Conservation (phyloP, 2,888 invertebrate genomes). For the Hirtodrosophila duncani region DNA sequence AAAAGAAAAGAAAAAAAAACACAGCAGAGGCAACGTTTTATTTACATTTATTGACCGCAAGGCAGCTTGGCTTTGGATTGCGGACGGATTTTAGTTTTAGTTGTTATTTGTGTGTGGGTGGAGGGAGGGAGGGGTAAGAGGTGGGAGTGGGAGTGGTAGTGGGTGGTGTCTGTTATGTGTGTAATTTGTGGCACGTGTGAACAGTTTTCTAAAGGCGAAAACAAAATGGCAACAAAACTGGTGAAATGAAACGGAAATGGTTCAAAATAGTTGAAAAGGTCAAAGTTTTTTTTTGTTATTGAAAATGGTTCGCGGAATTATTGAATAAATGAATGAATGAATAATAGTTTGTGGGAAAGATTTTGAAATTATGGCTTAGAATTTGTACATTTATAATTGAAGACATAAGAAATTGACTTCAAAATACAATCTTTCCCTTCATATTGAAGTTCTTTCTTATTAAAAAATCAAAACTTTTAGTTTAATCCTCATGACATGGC, state of each 20-base stretch:
- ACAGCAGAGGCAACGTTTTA: conserved; percentile 52
- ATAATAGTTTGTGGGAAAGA: no score
- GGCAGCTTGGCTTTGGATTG: conserved; percentile 3
- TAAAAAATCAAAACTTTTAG: no score
- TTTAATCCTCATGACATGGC: no score
- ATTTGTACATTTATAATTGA: no score
- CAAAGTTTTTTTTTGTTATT: no score
- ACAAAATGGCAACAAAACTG: conserved; percentile 43
- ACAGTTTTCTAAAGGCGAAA: conserved; percentile 31
- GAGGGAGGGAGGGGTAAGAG: neutral
- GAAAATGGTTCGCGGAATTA: no score
- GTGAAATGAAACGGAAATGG: conserved; percentile 43
- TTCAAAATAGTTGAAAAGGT: conserved; percentile 42
- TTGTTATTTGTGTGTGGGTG: conserved; percentile 1
- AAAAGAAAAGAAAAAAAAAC: no score
- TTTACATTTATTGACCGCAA: conserved; percentile 64
- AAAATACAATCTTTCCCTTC: no score
- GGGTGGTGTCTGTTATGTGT: conserved; percentile 26
- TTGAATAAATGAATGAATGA: no score
- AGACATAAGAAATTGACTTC: no score
- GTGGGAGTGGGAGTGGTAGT: neutral
- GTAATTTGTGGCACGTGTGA: conserved; percentile 57
- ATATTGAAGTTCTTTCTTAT: no score
- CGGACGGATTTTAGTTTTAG: neutral
- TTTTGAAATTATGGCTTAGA: no score